Conservation (phyloP, 2,797 vertebrate genomes). For the Crocidura indochinensis region DNA sequence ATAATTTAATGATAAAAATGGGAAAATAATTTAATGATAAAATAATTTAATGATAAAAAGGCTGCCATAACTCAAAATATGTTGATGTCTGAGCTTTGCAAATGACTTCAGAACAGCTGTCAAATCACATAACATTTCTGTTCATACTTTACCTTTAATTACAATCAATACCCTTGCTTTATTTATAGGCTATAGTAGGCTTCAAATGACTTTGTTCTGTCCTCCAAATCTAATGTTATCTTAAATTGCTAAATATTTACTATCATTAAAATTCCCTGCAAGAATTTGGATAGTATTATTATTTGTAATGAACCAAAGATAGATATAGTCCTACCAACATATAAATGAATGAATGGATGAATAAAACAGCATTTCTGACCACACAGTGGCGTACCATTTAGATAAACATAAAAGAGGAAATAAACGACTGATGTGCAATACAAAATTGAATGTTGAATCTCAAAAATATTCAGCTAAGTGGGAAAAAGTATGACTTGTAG, state of each 20-base stretch:
- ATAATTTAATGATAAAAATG: constrained; percentile 62
- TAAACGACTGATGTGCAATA: not conserved
- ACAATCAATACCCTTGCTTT: constrained; percentile 27
- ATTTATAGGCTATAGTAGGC: constrained; percentile 20
- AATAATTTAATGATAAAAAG: constrained; percentile 60
- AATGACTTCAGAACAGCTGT: constrained; percentile 32
- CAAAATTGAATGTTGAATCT: not conserved
- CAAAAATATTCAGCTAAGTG: not conserved
- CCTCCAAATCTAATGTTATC: constrained; percentile 48
- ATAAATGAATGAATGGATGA: not conserved
- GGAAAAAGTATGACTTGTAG: not conserved
- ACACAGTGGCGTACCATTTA: not conserved
- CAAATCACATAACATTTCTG: not conserved
- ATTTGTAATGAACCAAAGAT: constrained; percentile 14
- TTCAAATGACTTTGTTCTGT: constrained; percentile 47
- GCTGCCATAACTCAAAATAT: constrained; percentile 29
- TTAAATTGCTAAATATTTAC: constrained; percentile 41
- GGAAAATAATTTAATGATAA: constrained; percentile 58
- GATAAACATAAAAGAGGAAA: constrained; percentile 13
- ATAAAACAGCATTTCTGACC: not conserved
- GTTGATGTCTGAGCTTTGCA: constrained; percentile 38
- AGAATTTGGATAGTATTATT: constrained; percentile 49
- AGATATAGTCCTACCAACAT: not conserved
- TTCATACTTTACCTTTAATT: constrained; percentile 51
- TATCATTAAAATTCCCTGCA: constrained; percentile 23